Base-by-base conservation (phyloP, 2,113 vertebrate genomes). In the Ailurus styani region DNA sequence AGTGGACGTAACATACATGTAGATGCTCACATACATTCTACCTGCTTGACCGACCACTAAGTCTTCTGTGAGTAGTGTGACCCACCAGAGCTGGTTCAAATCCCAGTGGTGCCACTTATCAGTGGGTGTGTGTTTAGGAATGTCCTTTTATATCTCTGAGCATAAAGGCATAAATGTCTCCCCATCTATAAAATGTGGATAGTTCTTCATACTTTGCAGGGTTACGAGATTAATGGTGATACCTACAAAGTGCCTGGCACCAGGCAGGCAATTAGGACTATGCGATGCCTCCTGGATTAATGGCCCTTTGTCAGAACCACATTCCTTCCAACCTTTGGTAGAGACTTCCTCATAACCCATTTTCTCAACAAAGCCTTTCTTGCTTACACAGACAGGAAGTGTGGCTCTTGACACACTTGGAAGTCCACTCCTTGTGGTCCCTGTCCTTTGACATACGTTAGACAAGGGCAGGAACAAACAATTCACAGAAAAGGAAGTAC, bases 401-500 rank as follows among this genome's bases (percentile, higher is more conserved):
- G 7, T 27, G 64, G 75, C 66, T 81, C 70, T 12, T 34, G 42
- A 55, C 50, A 66, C 9, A 6, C 18, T 20, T 6, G 62, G 13
- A 73, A 29, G 29, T 15, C 34, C 25, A 25, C 23, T 20, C 27
- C 15, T 45, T 2, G 11, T 7, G 37, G 13, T 15, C 17, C 52
- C 37, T 79, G 37, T 34, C 27, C 21, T 84, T 12, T 52, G n/a
- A 84, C 31, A 62, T 15, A n/a, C 25, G 2, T 9, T 2, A 73
- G 42, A 81, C 37, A 45, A 7, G 50, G 0, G 62, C 50, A 29
- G 62, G 52, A 54, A 66, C 45, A 37, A 52, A 84, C 60, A 34
- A 31, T 85, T 94, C 84, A 82, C 37, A 68, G 90, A 83, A 97
- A 27, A 66, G 62, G 34, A 86, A 90, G 55, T 52, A 78, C 42